These are phyloP conservation scores for Procavia capensis DNA, from an alignment of 2,113 vertebrate species.

Conservation along the genomic window DNA sequence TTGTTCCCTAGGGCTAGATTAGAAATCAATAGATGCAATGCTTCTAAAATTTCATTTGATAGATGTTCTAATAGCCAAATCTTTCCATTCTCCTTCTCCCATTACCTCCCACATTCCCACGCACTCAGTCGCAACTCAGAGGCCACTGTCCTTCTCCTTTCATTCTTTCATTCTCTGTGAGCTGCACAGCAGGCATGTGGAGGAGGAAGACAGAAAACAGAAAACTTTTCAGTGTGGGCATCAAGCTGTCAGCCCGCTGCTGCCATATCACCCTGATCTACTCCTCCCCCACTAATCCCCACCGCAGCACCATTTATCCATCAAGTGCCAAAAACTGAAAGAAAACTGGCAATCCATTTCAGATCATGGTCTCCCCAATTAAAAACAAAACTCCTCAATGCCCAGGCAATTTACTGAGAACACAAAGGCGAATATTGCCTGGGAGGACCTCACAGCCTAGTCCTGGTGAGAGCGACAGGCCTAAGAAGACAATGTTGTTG, in stretches of 20 bases:
- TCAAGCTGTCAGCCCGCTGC: constrained; percentile 62
- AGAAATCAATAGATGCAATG: constrained; percentile 33
- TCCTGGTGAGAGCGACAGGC: neutral
- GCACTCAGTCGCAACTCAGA: constrained; percentile 39
- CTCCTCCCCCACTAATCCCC: constrained; percentile 11
- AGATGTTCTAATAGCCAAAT: constrained; percentile 43
- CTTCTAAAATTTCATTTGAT: constrained; percentile 44
- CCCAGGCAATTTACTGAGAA: neutral
- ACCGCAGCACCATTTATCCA: neutral
- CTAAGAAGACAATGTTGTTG: neutral
- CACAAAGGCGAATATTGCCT: neutral
- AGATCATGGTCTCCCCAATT: neutral
- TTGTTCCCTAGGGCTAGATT: neutral
- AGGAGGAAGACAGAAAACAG: constrained; percentile 67
- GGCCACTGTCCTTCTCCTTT: constrained; percentile 35
- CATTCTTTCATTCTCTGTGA: constrained; percentile 52
- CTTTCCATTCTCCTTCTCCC: constrained; percentile 39
- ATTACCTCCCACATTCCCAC: constrained; percentile 49
- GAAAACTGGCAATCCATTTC: neutral
- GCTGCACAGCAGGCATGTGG: constrained; percentile 62
- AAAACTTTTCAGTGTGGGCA: constrained; percentile 55
- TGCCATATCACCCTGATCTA: constrained; percentile 7
- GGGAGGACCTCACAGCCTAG: neutral
- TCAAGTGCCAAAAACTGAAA: neutral
- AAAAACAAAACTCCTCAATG: constrained; percentile 14